Base-by-base conservation (phyloP, 2,888 invertebrate species). In the Tupiocoris notatus region DNA sequence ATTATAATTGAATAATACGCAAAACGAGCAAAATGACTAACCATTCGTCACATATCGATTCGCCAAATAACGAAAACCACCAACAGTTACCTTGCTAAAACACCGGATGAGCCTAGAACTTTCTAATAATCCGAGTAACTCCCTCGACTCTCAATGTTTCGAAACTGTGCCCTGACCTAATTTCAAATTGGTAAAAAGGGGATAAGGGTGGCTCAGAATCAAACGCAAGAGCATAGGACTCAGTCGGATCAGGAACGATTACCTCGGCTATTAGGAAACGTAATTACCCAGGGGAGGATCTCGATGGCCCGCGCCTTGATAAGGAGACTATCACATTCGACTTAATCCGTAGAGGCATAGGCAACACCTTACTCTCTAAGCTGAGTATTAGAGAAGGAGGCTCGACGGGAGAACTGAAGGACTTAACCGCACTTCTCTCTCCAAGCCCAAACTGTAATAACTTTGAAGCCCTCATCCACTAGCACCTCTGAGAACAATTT, bases 401-500 rank as follows among this genome's bases (percentile, higher is more conserved):
- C 39, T 12, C 39, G 39, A 39, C 39, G 39, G n/a, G n/a, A 39
- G 39, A 39, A 39, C 12, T 39, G 39, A 12, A 39, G 39, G 12
- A 39, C 39, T 39, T 39, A 39, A 39, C 6, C 39, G 3, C 39
- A 7, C 39, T 39, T 39, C 39, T 12, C 39, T 39, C 39, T 39
- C 12, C 39, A 3, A 39, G 6, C 39, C 39, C 39, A 7, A 39
- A 7, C 3, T 39, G 6, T 39, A 12, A 39, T 39, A 39, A 7
- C 39, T 39, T 3, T 12, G 39, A 7, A 7, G 12, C 39, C 39
- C 12, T 12, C 39, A 39, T 12, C 12, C 39, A 7, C 6, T 39
- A 39, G 39, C 39, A 39, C 39, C 39, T 39, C 39, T 39, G 39
- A 3, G 39, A 73, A 73, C 73, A 73, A 73, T 73, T 73, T 57